phyloP scores from a whole-genome alignment of 2,888 invertebrate species.

The Euzetes globulus region DNA sequence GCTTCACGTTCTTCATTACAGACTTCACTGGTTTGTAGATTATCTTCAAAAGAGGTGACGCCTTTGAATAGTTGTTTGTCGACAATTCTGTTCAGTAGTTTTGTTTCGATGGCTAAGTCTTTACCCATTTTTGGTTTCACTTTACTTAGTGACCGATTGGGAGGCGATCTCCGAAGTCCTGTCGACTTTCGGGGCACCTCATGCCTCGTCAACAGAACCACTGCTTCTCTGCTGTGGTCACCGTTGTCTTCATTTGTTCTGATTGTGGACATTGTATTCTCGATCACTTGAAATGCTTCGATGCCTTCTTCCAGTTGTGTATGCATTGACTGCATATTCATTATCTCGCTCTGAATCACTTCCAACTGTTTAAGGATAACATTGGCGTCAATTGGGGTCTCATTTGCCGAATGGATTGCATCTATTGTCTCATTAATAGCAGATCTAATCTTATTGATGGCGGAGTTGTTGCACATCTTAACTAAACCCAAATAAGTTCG shows the following conservation, averaged over 20 bases:
- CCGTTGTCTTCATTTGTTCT: not conserved
- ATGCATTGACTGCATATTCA: conserved; percentile 20
- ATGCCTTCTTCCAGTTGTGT: conserved; percentile 22
- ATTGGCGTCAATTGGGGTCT: conserved; percentile 15
- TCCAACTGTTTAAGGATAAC: conserved; percentile 18
- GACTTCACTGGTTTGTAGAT: not conserved
- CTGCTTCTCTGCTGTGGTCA: not conserved
- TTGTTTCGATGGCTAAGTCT: not conserved
- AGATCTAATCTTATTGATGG: conserved; percentile 14
- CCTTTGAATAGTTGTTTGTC: not conserved
- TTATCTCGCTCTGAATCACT: conserved; percentile 2
- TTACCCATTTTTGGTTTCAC: not conserved
- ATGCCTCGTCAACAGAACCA: not conserved
- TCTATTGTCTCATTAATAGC: conserved; percentile 29
- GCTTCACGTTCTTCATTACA: conserved; percentile 13
- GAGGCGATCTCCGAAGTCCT: not conserved
- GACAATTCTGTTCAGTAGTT: not conserved
- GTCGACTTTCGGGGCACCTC: conserved; percentile 23
- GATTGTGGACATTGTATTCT: not conserved
- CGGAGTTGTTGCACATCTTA: conserved; percentile 23
- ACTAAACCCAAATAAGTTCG: conserved; percentile 27
- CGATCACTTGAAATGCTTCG: not conserved
- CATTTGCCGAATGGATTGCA: not conserved
- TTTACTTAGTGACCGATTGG: not conserved
- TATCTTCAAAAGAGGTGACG: not conserved